A percentile compares a stretch with the other conserved stretches of the same genome.
phyloP scores from a whole-genome alignment of 2,797 vertebrate genomes.

The Tympanoctomys barrerae region DNA sequence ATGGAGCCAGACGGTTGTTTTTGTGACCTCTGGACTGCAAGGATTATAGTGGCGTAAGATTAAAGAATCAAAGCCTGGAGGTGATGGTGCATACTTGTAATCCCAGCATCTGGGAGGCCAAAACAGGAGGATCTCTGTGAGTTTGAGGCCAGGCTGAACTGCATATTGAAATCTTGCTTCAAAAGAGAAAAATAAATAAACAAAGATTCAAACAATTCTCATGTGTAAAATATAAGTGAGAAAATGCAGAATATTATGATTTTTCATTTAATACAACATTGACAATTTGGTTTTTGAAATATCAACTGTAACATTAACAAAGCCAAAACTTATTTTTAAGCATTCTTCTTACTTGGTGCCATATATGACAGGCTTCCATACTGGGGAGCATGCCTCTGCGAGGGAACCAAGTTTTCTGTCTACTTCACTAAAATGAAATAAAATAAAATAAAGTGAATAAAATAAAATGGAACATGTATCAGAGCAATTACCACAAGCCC shows the following conservation, averaged over 20 bases:
- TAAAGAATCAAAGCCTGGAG: background rate
- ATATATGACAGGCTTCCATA: background rate
- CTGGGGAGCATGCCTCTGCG: background rate
- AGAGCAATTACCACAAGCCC: background rate
- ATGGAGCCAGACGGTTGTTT: background rate
- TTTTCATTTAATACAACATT: background rate
- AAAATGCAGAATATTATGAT: background rate
- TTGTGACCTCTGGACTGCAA: background rate
- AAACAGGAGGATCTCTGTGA: background rate
- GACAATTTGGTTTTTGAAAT: conserved; percentile 18
- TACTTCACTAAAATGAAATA: background rate
- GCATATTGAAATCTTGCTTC: no score
- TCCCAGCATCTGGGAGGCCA: background rate
- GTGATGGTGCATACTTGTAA: background rate
- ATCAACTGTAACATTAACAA: background rate
- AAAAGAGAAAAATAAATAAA: no score
- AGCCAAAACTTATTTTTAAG: background rate
- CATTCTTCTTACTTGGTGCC: background rate
- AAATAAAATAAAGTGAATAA: background rate
- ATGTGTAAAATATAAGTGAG: background rate
- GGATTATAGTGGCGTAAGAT: background rate
- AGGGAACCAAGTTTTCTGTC: background rate
- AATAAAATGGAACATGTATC: background rate
- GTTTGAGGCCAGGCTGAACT: background rate
- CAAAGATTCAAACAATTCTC: background rate